Base-by-base conservation (phyloP, 1,140 invertebrate genomes). In the Goniozus legneri region DNA sequence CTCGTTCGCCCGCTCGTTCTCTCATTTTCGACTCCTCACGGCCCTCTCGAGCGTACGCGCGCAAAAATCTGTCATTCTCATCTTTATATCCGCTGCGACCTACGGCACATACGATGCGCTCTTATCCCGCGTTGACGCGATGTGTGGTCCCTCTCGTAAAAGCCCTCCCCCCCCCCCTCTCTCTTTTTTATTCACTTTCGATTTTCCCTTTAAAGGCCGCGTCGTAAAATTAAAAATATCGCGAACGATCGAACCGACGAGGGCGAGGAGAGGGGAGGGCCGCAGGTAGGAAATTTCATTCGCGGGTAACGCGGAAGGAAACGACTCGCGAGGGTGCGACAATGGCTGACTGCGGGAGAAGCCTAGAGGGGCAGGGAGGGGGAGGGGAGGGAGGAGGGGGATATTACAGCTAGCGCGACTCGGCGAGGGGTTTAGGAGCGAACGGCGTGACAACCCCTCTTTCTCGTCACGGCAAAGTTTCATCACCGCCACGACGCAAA, bases 381-480 rank as follows among this genome's bases (percentile, higher is more conserved):
- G 30, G 33, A 20, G 33, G 35, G 52, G 36, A 44, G 39, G 47
- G 44, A 39, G 52, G 31, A 44, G 21, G 21, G 44, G 22, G 52
- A 44, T 50, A 46, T 50, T 54, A 49, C 46, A 27, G 46, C 40
- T 10, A 8, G 40, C 33, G 35, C 32, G 45, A 6, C n/a, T n/a
- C n/a, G n/a, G n/a, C n/a, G n/a, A 54, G 43, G 54, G 40, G 45
- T 54, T 58, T 53, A 52, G 55, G 53, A 54, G 62, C 63, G 62
- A 69, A 69, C 64, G 64, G 63, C 60, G 71, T 71, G 70, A 69
- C 67, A 75, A 73, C 64, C 64, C 69, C 64, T 69, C 65, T 67
- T 64, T 72, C 69, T 72, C 65, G 70, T 74, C 70, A 72, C 65
- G 65, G 68, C 52, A 75, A 76, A 75, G 69, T 76, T 75, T 74